phyloP scores from a whole-genome alignment of 2,113 vertebrate genomes.

The Azemiops feae region DNA sequence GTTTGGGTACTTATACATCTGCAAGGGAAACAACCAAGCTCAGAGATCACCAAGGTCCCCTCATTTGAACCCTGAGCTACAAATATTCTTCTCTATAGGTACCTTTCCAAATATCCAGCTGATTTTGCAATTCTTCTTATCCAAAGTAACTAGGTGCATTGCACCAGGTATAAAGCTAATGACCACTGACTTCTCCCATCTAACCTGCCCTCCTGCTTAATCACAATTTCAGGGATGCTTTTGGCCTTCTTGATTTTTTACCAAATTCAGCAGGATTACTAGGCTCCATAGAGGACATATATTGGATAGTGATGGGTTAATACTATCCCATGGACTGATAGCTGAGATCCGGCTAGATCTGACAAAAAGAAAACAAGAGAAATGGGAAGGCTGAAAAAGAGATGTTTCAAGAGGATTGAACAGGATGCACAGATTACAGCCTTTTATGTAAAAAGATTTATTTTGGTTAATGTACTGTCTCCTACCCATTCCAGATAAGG shows the following conservation, averaged over 20 bases:
- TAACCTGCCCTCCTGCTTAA: background rate
- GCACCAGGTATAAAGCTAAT: background rate
- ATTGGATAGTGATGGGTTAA: background rate
- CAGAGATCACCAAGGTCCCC: too few species aligned
- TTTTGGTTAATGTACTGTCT: background rate
- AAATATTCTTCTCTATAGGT: too few species aligned
- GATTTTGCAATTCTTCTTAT: background rate
- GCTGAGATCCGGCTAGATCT: background rate
- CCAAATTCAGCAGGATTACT: background rate
- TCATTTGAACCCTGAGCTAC: too few species aligned
- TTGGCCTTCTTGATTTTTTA: background rate
- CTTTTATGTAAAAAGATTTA: background rate
- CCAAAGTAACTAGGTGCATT: background rate
- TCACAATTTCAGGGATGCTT: background rate
- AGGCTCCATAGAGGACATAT: background rate
- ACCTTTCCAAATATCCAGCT: background rate
- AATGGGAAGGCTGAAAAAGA: background rate
- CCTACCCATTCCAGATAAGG: background rate
- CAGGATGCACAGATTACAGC: background rate
- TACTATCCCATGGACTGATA: background rate
- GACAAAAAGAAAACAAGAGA: background rate
- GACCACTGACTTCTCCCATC: background rate
- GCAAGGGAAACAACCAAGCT: too few species aligned
- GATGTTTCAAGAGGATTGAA: background rate
- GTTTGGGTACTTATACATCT: too few species aligned